phyloP scores from a whole-genome alignment of 2,797 vertebrate species.

The Tolypeutes matacus region DNA sequence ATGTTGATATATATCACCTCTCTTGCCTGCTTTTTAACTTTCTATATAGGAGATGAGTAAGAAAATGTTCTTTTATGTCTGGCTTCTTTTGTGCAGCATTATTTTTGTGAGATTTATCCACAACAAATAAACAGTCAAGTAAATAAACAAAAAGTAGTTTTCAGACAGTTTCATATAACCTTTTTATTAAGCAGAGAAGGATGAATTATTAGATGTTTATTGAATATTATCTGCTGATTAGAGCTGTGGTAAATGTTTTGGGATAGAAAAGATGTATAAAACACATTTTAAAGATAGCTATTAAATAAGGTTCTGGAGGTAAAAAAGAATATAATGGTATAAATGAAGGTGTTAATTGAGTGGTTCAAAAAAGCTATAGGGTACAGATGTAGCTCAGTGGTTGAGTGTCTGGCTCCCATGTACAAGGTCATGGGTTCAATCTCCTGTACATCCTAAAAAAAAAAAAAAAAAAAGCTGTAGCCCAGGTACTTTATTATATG shows the following conservation, averaged over 20 bases:
- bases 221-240: not conserved
- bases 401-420: too few species aligned
- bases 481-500: not conserved
- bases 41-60: not conserved
- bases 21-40: constrained; percentile 14
- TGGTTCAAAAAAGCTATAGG: not conserved
- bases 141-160: not conserved
- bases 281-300: constrained; percentile 28
- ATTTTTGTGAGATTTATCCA: constrained; percentile 54
- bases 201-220: not conserved
- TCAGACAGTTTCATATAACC: not conserved
- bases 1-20: too few species aligned
- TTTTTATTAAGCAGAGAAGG: constrained; percentile 55
- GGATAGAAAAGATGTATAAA: not conserved
- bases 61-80: not conserved
- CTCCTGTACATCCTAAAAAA: too few species aligned
- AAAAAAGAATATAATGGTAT: constrained; percentile 7
- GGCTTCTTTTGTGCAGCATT: not conserved
- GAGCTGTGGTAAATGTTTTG: constrained; percentile 35
- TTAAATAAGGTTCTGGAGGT: constrained; percentile 15
- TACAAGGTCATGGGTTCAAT: too few species aligned
- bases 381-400: too few species aligned
- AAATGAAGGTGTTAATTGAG: not conserved
- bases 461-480: not conserved
- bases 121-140: constrained; percentile 9